Evolutionary conservation across 1,140 invertebrate species (phyloP), one percentile per base, ranked within the genome.

Genomic region (Rhagoletis zephyria): DNA sequence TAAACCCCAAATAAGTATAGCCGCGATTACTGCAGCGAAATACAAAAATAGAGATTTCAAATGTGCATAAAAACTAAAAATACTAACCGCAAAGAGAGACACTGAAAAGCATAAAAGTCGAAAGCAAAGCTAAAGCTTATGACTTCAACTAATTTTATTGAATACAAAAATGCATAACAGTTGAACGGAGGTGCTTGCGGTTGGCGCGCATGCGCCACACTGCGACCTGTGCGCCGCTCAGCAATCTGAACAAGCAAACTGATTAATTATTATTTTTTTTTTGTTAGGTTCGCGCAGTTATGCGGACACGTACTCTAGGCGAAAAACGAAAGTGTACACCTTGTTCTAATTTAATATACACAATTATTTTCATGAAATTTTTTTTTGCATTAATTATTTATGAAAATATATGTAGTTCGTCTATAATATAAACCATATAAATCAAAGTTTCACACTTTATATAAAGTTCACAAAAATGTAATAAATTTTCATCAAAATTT

Each of bases 81-180:
- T 10, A 10, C 51, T 56, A 56, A 56, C 51, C 51, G 10, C 10
- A 56, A 30, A 56, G 51, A 56, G 30, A 40, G 40, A 67, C 19
- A 40, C 64, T 42, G 19, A 40, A 40, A 67, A 12, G 19, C 64
- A 67, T 67, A 30, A 67, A 67, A 67, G 64, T 67, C 64, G 64
- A 67, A 64, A 64, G n/a, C 63, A 64, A 64, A 64, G 30, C 63
- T 64, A 64, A 64, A 67, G 30, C 40, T 67, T 14, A 67, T 67
- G 64, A 67, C 30, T 67, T 6, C 30, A 42, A 3, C 19, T 40
- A 40, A 67, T 67, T 67, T 67, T 67, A 67, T 67, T 19, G 64
- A 7, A 42, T 67, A 40, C 30, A 42, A 5, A 12, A 67, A 40
- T 1, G 12, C 19, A 67, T 42, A 67, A 10, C 30, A 42, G 40